Base-by-base conservation (phyloP, 2,888 invertebrate genomes). In the Torymus tubicola region DNA sequence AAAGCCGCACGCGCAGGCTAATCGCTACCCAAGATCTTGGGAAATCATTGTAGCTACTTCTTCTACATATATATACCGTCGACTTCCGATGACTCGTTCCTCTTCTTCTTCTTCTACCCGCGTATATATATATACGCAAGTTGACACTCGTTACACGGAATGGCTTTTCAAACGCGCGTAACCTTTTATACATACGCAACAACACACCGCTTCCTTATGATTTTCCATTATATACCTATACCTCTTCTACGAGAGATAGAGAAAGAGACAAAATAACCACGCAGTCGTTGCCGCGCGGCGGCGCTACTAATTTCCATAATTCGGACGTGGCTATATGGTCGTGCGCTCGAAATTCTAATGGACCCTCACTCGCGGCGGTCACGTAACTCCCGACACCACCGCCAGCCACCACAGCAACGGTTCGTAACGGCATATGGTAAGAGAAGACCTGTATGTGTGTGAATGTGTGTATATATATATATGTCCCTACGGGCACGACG, bases 351-450 rank as follows among this genome's bases (percentile, higher is more conserved):
- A 78, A 73, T 78, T 73, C 72, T 73, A 80, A 73, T 69, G 31
- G 52, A 69, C 67, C n/a, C 69, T 53, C 53, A 72, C 42, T 42
- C 8, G 42, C 42, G 42, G 42, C n/a, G 76, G 82, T 82, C 82
- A 80, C 80, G 82, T 82, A 82, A 42, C 42, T 42, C 8, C 42
- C 42, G 42, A 5, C 42, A 4, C 1, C 31, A 4, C 31, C 3
- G 10, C n/a, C n/a, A n/a, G n/a, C n/a, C 42, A 4, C 1, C 31
- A 4, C 31, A 1, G 10, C 78, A 63, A 71, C 73, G 73, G 78
- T 70, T 81, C 65, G 55, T 83, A 83, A 80, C 81, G 83, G 78
- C 42, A 42, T 42, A 42, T 42, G 42, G 21, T 21, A 21, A 21
- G 21, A 21, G 42, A 8, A 5, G 60, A 74, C 65, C 65, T 65